Evolutionary conservation across 2,113 vertebrate species (phyloP).

Genomic region (Myodes glareolus): DNA sequence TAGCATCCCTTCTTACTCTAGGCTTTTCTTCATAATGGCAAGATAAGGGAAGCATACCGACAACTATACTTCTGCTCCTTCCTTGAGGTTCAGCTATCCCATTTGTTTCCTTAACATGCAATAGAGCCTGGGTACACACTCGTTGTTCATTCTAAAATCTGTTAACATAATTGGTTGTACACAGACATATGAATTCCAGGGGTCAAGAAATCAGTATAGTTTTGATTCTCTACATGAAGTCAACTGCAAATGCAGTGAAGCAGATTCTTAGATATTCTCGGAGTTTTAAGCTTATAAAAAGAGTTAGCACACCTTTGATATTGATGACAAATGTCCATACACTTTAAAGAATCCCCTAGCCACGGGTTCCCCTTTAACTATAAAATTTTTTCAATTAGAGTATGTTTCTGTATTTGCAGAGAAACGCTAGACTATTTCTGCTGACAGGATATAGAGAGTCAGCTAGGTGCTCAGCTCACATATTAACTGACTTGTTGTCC

Average conservation of each 20-base stretch:
- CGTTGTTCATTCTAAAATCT: not conserved
- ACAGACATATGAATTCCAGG: not conserved
- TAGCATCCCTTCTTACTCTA: not conserved
- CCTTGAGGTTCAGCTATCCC: not conserved
- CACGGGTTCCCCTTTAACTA: not conserved
- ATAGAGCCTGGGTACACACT: not conserved
- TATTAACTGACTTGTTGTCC: not conserved
- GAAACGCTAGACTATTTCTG: not conserved
- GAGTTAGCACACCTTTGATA: not conserved
- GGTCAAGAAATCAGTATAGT: not conserved
- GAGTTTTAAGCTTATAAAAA: not conserved
- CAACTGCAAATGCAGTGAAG: accelerated
- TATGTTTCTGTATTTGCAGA: not conserved
- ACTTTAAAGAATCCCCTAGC: not conserved
- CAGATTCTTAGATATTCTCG: not conserved
- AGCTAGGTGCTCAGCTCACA: not conserved
- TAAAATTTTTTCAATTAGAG: not conserved
- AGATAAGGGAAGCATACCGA: not conserved
- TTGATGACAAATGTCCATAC: not conserved
- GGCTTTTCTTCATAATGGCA: not conserved
- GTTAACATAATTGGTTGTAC: not conserved
- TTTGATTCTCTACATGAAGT: not conserved
- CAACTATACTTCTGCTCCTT: not conserved
- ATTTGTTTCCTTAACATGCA: not conserved
- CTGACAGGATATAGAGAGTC: not conserved